These are phyloP conservation scores for Tetranychus piercei DNA, from an alignment of 2,888 invertebrate genomes.

Conservation along the genomic window DNA sequence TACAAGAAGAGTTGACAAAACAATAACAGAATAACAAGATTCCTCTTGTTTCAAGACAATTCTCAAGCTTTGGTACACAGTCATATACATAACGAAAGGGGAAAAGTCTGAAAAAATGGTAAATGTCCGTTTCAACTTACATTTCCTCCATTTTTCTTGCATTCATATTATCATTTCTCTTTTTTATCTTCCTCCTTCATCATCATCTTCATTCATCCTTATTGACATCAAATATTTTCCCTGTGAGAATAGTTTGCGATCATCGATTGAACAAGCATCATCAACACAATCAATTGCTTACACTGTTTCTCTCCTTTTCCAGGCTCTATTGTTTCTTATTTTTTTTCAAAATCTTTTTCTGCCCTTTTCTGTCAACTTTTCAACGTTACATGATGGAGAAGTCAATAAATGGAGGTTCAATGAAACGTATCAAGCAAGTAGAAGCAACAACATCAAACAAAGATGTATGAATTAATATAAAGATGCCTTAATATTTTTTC, in stretches of 20 bases:
- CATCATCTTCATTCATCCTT: neutral
- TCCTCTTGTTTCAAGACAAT: neutral
- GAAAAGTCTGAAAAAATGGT: neutral
- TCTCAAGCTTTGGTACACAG: neutral
- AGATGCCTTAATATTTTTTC: too few species aligned
- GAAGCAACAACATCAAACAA: neutral
- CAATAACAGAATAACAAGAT: too few species aligned
- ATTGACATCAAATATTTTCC: neutral
- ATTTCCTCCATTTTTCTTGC: neutral
- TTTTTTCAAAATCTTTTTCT: neutral
- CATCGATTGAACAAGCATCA: neutral
- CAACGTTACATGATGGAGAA: neutral
- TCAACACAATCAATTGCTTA: neutral
- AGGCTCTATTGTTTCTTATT: neutral
- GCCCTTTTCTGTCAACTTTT: neutral
- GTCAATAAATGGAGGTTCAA: neutral
- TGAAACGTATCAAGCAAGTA: neutral
- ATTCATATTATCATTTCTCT: neutral
- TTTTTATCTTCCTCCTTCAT: neutral
- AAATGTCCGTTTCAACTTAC: neutral
- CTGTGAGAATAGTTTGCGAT: neutral
- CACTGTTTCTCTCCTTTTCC: slow-evolving; percentile 3
- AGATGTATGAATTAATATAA: neutral
- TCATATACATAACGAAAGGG: neutral
- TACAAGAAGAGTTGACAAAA: too few species aligned